phyloP scores from a whole-genome alignment of 2,113 vertebrate species.

The Podiceps cristatus region DNA sequence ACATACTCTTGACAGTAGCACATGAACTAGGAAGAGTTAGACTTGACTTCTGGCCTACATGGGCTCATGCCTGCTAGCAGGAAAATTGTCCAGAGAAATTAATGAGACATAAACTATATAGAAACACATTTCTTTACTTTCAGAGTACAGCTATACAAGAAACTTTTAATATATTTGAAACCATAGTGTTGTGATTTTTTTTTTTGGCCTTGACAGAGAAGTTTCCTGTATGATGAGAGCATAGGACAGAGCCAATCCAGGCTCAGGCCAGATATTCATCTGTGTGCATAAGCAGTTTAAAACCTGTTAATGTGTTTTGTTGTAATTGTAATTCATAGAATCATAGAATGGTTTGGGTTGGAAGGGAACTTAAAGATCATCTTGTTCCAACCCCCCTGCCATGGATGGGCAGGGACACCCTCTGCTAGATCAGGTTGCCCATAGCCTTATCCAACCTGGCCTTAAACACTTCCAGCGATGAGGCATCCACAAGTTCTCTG shows the following conservation, averaged over 20 bases:
- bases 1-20: background rate
- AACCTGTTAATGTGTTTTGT: background rate
- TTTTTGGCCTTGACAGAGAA: background rate
- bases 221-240: background rate
- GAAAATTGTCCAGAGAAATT: background rate
- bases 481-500: no score
- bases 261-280: background rate
- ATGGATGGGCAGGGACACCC: no score
- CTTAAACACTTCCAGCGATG: no score
- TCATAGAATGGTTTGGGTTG: no score
- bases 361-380: no score
- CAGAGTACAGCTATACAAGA: background rate
- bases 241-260: background rate
- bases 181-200: background rate
- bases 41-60: background rate
- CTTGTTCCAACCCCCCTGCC: no score
- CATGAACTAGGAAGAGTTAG: background rate
- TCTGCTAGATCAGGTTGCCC: no score
- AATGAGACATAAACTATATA: background rate
- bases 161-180: background rate
- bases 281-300: background rate
- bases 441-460: no score
- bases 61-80: background rate
- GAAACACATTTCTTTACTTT: background rate
- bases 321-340: background rate